Base-by-base conservation (phyloP, 2,113 vertebrate species). In the Bambusicola thoracicus region DNA sequence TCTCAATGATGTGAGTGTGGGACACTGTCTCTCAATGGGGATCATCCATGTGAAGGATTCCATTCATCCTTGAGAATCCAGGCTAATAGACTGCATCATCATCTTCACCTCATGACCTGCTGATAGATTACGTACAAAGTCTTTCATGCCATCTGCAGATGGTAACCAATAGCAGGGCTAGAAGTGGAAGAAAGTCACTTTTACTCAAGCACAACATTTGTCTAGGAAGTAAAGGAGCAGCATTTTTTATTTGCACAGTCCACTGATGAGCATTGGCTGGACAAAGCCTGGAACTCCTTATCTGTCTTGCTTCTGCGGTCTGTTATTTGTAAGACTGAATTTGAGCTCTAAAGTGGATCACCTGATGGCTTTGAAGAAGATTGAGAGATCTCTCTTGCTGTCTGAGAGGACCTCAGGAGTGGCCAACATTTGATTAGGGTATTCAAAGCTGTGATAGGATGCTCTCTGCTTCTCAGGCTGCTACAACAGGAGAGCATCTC, bases 1-100 rank as follows among this genome's bases (percentile, higher is more conserved):
- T 5, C 18, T 86, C 55, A 7, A 2, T 25, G 34, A 14, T 74
- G 80, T 44, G 65, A 44, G 9, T 0, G 18, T 53, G 11, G 11
- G 13, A 43, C 3, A 2, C 5, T 34, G 6, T 53, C 19, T 34
- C 16, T 58, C 38, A 22, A 10, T 0, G 1, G 21, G n/a, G 36
- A 11, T 89, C 67, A 17, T 34, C 27, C 30, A 17, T 61, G 32
- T 43, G 82, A 65, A 82, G 53, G 36, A 68, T 27, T 19, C 19
- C 1, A 0, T 3, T 84, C 21, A 17, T 38, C 19, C 63, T 61
- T 0, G 0, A 53, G 61, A 74, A 44, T 7, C 10, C 32, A 55
- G 55, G 36, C 30, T 74, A 58, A 18, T 8, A 58, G 15, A 3
- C 9, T 56, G 19, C 18, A 27, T 34, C 46, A 68, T 51, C 63